These are phyloP conservation scores for Tragelaphus eurycerus DNA, from an alignment of 2,797 vertebrate genomes.

Conservation along the genomic window DNA sequence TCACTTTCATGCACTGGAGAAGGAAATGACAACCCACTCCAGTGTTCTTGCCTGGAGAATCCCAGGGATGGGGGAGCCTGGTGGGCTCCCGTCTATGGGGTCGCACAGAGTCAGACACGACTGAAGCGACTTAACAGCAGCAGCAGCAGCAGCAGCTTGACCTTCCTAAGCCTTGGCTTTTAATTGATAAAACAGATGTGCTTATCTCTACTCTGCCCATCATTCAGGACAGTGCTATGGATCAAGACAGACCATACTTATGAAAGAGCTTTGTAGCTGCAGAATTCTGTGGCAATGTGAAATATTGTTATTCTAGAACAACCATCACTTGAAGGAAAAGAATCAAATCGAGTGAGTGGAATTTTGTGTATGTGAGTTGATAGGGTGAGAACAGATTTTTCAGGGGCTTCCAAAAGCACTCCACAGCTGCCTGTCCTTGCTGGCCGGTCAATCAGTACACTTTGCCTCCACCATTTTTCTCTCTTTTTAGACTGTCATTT, in stretches of 20 bases:
- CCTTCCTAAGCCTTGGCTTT: background rate
- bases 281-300: background rate
- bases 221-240: background rate
- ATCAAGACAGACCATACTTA: background rate
- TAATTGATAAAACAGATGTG: background rate
- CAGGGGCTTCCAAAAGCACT: background rate
- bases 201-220: background rate
- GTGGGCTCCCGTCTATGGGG: no score
- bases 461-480: background rate
- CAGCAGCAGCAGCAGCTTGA: background rate
- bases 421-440: background rate
- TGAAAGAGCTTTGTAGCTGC: background rate
- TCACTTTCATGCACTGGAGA: no score
- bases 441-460: background rate
- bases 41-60: no score
- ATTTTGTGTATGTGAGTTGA: background rate
- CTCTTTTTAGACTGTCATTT: background rate
- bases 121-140: no score
- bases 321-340: background rate
- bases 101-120: no score
- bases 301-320: slow-evolving; percentile 8
- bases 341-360: background rate
- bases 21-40: no score
- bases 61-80: no score
- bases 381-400: background rate